Evolutionary conservation across 1,140 invertebrate genomes (phyloP), one percentile per base, ranked within the genome.

Genomic region (Euura lappo): DNA sequence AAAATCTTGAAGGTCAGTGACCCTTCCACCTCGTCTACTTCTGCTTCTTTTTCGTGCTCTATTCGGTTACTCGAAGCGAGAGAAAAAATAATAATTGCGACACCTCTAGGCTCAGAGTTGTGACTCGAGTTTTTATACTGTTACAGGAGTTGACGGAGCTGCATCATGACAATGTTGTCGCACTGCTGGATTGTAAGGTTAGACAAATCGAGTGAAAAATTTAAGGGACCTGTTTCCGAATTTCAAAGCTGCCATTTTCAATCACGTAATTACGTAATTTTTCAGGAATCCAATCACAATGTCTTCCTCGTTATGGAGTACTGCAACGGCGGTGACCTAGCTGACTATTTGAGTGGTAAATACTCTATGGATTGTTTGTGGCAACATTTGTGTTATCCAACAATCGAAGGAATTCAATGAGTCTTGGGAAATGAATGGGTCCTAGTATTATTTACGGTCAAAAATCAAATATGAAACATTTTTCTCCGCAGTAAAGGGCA

Each of bases 271-370:
- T 28, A 28, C 28, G 28, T 28, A 80, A 67, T 73, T 74, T 84
- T 85, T 79, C 74, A 93, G 89, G 97, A 99, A 90, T 97, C 96
- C 71, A 90, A 93, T 78, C 92, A 94, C 79, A 94, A 98, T 90
- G 97, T 99, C 73, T 98, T 95, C 90, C 92, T 99, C 76, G 96
- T 99, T 79, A 99, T 99, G 97, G 98, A 98, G 93, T 99, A 98
- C 88, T 99, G 98, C 89, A 99, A 99, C 92, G 98, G 98, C 67
- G 98, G 98, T 8, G 98, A 99, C 89, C 89, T 99, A 83, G 97
- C 97, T 44, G 98, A 99, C 90, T 99, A 99, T 90, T 90, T 99
- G 74, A 92, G 93, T 82, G 93, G 95, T 91, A 92, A 92, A 89
- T 86, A 73, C 69, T 65, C 28, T 28, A 28, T 28, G 28, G 28